These are phyloP conservation scores for Sanderia malayensis DNA, from an alignment of 30 jellyfish, hydroid and myxozoan genomes.

Conservation along the genomic window DNA sequence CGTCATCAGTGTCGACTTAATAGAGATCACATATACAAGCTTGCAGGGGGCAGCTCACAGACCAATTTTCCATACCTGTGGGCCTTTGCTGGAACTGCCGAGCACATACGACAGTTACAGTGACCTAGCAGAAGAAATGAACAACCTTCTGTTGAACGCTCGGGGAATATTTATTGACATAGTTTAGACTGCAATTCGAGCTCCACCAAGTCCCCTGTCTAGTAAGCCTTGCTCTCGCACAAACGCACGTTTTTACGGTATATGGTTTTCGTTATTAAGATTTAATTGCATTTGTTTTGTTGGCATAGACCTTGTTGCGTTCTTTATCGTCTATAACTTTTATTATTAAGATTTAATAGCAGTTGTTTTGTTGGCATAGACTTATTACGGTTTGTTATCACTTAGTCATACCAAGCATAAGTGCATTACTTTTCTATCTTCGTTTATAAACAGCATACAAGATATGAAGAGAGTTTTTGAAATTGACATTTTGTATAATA, in stretches of 20 bases:
- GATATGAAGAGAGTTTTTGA: not conserved
- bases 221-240: too few species aligned
- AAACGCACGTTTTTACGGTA: too few species aligned
- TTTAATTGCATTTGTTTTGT: not conserved
- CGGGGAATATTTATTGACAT: not conserved
- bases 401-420: too few species aligned
- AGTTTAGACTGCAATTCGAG: not conserved
- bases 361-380: not conserved
- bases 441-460: too few species aligned
- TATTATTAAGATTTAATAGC: not conserved
- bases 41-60: conserved; percentile 3
- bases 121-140: not conserved
- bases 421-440: too few species aligned
- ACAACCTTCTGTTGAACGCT: not conserved
- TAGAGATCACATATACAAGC: not conserved
- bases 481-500: too few species aligned
- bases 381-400: too few species aligned
- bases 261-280: too few species aligned
- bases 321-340: too few species aligned
- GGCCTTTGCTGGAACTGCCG: conserved; percentile 5
- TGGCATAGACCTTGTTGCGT: too few species aligned
- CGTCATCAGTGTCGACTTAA: not conserved
- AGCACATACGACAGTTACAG: not conserved
- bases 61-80: conserved; percentile 31
- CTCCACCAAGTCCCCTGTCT: too few species aligned